Conservation (phyloP, 2,888 invertebrate genomes). For the Caradrina kadenii region DNA sequence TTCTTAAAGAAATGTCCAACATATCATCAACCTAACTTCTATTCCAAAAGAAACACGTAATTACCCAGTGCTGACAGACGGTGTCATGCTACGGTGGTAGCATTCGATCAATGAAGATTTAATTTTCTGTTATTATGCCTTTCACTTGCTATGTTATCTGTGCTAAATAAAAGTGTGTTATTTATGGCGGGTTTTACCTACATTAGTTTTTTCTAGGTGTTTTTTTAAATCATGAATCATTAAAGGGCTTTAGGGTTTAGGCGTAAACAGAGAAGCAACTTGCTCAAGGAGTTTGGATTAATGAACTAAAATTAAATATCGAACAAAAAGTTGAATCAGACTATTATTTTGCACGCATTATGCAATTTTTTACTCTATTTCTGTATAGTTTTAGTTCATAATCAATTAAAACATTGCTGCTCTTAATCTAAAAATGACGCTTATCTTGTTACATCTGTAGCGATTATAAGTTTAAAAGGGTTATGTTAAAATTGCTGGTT, state of each 20-base stretch:
- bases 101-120: slow-evolving; percentile 31
- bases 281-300: no score
- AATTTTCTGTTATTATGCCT: slow-evolving; percentile 56
- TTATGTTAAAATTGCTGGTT: slow-evolving; percentile 8
- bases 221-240: background rate
- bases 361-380: no score
- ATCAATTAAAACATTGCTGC: no score
- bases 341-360: no score
- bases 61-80: slow-evolving; percentile 34
- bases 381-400: no score
- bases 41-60: slow-evolving; percentile 42
- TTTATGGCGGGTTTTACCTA: slow-evolving; percentile 14
- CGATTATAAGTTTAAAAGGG: background rate
- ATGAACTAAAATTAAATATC: no score
- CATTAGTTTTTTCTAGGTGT: background rate
- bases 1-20: slow-evolving; percentile 10
- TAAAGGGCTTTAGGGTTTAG: no score
- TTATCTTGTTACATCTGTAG: no score
- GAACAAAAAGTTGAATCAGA: no score
- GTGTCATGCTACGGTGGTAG: slow-evolving; percentile 50
- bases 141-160: slow-evolving; percentile 57
- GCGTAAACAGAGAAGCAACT: no score
- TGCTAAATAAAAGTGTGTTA: slow-evolving; percentile 31
- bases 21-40: slow-evolving; percentile 19
- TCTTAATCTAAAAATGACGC: no score